Evolutionary conservation across 2,888 invertebrate species (phyloP).

Genomic region (Heliconius ethilla): DNA sequence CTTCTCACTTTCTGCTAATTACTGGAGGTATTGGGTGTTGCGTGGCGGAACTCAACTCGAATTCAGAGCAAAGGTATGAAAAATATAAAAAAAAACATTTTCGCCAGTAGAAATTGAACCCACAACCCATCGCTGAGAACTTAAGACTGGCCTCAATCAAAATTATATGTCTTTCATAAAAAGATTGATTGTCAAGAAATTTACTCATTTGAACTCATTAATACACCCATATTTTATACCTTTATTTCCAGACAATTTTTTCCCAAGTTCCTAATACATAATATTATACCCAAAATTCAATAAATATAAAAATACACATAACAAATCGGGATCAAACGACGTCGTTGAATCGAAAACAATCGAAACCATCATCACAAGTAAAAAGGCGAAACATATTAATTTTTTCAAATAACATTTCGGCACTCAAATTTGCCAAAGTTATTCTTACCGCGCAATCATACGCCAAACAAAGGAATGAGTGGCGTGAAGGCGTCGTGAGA

Average conservation of each 20-base stretch:
- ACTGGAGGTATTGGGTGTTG: too few relatives aligned
- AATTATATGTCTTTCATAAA: too few relatives aligned
- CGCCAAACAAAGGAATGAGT: slow-evolving; percentile 22
- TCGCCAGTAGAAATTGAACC: too few relatives aligned
- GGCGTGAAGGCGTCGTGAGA: slow-evolving; percentile 20
- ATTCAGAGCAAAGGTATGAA: too few relatives aligned
- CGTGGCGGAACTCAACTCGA: too few relatives aligned
- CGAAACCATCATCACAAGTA: background rate
- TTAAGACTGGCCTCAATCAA: too few relatives aligned
- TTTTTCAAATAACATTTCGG: background rate
- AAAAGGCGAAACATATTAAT: background rate
- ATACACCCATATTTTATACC: too few relatives aligned
- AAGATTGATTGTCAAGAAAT: too few relatives aligned
- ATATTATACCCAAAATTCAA: background rate
- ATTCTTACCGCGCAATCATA: slow-evolving; percentile 21
- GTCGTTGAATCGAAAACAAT: background rate
- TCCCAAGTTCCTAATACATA: background rate
- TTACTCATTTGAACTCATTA: too few relatives aligned
- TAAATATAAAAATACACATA: background rate
- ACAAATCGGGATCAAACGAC: slow-evolving; percentile 7
- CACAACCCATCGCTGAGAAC: too few relatives aligned
- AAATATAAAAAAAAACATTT: too few relatives aligned
- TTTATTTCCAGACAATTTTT: background rate
- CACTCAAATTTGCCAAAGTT: slow-evolving; percentile 17
- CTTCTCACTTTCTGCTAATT: too few relatives aligned